Evolutionary conservation across 2,888 invertebrate genomes (phyloP).

Genomic region (Julus scanicus): DNA sequence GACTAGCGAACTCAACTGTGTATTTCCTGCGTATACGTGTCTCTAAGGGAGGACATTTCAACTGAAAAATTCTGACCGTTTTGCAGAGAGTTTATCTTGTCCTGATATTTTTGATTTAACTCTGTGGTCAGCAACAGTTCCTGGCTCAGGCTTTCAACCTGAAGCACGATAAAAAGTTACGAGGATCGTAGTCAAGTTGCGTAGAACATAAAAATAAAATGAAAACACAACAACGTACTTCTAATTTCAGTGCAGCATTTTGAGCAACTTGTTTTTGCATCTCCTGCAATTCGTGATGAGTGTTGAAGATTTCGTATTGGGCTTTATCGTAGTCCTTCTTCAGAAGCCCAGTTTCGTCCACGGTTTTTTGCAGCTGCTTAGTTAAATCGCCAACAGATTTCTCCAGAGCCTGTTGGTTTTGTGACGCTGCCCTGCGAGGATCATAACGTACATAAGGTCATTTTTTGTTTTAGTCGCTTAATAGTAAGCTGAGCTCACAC

Average conservation of each 20-base stretch:
- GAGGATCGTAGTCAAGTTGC: background rate
- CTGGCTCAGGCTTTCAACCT: conserved; percentile 52
- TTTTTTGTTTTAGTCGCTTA: background rate
- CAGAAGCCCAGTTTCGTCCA: background rate
- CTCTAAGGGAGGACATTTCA: conserved; percentile 44
- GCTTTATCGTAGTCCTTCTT: conserved; percentile 58
- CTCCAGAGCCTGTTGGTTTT: background rate
- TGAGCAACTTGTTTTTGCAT: conserved; percentile 49
- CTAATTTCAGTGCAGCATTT: background rate
- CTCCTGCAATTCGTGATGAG: conserved; percentile 46
- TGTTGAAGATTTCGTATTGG: conserved; percentile 54
- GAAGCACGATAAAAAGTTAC: background rate
- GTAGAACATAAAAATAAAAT: background rate
- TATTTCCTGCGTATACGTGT: background rate
- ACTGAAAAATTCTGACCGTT: background rate
- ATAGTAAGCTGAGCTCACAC: background rate
- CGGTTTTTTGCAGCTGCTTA: background rate
- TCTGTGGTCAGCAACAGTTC: conserved; percentile 58
- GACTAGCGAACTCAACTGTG: background rate
- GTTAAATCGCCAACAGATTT: background rate
- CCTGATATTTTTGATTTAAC: conserved; percentile 60
- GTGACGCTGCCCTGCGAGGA: background rate
- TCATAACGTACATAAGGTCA: background rate
- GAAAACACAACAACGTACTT: conserved; percentile 22
- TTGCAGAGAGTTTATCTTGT: conserved; percentile 47